These are phyloP conservation scores for Hydropsyche tenuis DNA, from an alignment of 1,140 invertebrate genomes.

Conservation along the genomic window DNA sequence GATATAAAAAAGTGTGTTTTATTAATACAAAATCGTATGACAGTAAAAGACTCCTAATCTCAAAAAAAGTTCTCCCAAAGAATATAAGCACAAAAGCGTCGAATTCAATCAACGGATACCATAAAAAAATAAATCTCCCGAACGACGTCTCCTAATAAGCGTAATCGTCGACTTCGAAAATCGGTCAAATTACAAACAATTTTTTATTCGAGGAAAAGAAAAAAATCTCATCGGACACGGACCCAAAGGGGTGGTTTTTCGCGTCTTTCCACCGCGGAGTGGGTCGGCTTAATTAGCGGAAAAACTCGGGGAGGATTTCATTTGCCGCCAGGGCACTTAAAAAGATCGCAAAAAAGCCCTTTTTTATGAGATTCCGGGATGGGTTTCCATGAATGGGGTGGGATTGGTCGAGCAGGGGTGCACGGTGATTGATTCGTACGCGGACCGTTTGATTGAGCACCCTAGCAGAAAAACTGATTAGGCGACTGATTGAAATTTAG, in stretches of 20 bases:
- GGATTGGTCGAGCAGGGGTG: no score
- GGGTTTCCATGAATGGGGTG: no score
- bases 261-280: no score
- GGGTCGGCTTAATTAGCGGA: constrained; percentile 26
- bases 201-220: neutral
- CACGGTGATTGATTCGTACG: constrained; percentile 31
- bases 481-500: constrained; percentile 30
- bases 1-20: no score
- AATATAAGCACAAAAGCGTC: no score
- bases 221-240: neutral
- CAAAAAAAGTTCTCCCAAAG: no score
- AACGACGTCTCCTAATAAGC: no score
- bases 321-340: constrained; percentile 16
- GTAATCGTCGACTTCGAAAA: neutral
- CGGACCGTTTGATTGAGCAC: constrained; percentile 21
- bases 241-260: neutral
- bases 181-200: constrained; percentile 9
- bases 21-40: no score
- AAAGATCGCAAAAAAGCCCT: constrained; percentile 8
- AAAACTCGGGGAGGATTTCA: constrained; percentile 22
- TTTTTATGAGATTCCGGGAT: neutral
- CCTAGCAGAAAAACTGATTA: constrained; percentile 18
- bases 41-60: no score
- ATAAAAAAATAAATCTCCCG: no score
- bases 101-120: no score